Evolutionary conservation across 1,140 invertebrate genomes (phyloP).

Genomic region (Onthophagus taurus): DNA sequence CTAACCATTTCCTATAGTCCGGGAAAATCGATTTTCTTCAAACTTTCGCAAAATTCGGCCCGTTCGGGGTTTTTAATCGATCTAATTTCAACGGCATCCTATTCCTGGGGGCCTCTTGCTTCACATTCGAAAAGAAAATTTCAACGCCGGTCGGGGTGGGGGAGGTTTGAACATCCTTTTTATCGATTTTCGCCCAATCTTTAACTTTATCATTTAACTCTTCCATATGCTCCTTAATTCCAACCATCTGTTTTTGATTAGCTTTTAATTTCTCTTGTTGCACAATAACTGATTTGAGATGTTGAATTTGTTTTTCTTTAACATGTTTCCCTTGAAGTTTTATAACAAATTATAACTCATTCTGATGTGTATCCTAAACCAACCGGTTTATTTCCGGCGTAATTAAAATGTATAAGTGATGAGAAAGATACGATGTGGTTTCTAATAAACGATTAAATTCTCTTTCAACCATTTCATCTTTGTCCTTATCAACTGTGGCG

Average conservation of each 20-base stretch:
- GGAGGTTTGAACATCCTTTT: too few relatives aligned
- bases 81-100: too few relatives aligned
- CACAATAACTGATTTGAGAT: constrained; percentile 69
- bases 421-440: constrained; percentile 92
- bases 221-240: constrained; percentile 56
- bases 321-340: constrained; percentile 94
- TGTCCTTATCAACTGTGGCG: constrained; percentile 89
- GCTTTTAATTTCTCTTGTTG: constrained; percentile 72
- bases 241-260: constrained; percentile 54
- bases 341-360: constrained; percentile 96
- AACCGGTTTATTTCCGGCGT: constrained; percentile 73
- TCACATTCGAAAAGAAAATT: too few relatives aligned
- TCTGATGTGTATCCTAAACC: constrained; percentile 91
- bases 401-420: constrained; percentile 95
- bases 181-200: constrained; percentile 50
- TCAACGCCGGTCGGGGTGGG: too few relatives aligned
- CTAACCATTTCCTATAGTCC: too few relatives aligned
- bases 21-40: too few relatives aligned
- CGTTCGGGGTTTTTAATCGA: too few relatives aligned
- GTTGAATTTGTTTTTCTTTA: constrained; percentile 79
- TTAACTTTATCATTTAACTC: constrained; percentile 61
- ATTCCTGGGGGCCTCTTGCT: too few relatives aligned
- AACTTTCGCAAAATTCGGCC: too few relatives aligned
- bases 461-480: constrained; percentile 94
- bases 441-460: constrained; percentile 95